phyloP scores from a whole-genome alignment of 2,888 invertebrate species.

The Microctonus aethiopoides region DNA sequence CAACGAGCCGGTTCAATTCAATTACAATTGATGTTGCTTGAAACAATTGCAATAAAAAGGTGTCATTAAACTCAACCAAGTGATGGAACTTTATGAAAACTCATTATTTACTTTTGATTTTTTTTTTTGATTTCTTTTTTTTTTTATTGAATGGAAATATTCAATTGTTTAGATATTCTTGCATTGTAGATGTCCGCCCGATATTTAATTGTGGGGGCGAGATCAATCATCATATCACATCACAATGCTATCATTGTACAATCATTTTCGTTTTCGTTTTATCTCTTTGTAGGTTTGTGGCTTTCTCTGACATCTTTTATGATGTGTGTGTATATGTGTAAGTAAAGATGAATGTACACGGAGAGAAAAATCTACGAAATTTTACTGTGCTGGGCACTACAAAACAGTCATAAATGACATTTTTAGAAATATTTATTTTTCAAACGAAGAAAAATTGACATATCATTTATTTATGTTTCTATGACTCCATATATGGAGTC shows the following conservation, averaged over 20 bases:
- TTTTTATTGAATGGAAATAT: conserved; percentile 16
- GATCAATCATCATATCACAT: conserved; percentile 23
- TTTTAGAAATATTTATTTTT: no score
- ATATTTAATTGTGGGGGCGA: conserved; percentile 13
- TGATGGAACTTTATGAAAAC: conserved; percentile 5
- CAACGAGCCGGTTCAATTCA: conserved; percentile 14
- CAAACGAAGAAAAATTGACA: no score
- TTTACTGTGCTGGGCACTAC: no score
- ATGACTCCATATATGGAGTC: no score
- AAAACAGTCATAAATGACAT: no score
- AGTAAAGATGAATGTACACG: no score
- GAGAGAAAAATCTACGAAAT: no score
- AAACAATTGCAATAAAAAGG: conserved; percentile 23
- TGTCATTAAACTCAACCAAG: conserved; percentile 19
- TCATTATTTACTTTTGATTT: background rate
- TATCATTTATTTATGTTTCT: no score
- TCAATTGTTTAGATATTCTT: conserved; percentile 26
- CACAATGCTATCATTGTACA: conserved; percentile 39
- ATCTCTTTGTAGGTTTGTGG: conserved; percentile 7
- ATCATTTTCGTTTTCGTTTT: conserved; percentile 19
- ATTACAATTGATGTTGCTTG: conserved; percentile 18
- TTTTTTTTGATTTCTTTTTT: conserved; percentile 2
- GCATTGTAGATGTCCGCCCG: conserved; percentile 16
- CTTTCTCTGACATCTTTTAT: conserved; percentile 18
- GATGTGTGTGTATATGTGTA: background rate